Base-by-base conservation (phyloP, 1,140 invertebrate species). In the Chrysopa pallens region DNA sequence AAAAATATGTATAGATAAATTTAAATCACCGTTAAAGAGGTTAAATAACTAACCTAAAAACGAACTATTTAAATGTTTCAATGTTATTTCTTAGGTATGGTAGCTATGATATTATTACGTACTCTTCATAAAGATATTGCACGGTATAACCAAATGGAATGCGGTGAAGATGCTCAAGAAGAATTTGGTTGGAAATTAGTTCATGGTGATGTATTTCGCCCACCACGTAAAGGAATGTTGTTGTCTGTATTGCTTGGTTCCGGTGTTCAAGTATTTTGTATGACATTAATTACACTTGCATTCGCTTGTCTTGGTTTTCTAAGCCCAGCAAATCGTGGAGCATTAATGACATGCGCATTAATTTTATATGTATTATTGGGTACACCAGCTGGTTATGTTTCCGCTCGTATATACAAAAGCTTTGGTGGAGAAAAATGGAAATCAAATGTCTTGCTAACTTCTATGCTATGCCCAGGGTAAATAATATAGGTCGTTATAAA, bases 121-220 rank as follows among this genome's bases (percentile, higher is more conserved):
- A 98, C 94, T 13, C 66, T 99, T 29, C 93, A 98, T 59, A 95
- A 96, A 65, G 95, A 99, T 67, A 98, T 98, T 56, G 93, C 93
- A 12, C 70, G 95, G 57, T 98, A 98, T 59, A 98, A 98, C 69
- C 93, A 90, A 70, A 89, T 89, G 71, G 86, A 90, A 57, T 85
- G 82, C 51, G 86, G 86, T 8, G 95, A 98, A 68, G 94, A 98
- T 70, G 92, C 92, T 8, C 74, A 95, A 68, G 95, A 98, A 66
- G 93, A 98, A 61, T 98, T 97, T 69, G 94, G 95, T 14, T 98
- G 95, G 95, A 98, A 98, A 67, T 66, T 98, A 35, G 89, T 95
- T 2, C 90, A 95, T 57, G 91, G 90, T 9, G 90, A 95, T 64
- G 88, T 94, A 0, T 95, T 95, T 62, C 64, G 91, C 29, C 89